Conservation (phyloP, 2,888 invertebrate genomes). For the Oligia fasciuncula region DNA sequence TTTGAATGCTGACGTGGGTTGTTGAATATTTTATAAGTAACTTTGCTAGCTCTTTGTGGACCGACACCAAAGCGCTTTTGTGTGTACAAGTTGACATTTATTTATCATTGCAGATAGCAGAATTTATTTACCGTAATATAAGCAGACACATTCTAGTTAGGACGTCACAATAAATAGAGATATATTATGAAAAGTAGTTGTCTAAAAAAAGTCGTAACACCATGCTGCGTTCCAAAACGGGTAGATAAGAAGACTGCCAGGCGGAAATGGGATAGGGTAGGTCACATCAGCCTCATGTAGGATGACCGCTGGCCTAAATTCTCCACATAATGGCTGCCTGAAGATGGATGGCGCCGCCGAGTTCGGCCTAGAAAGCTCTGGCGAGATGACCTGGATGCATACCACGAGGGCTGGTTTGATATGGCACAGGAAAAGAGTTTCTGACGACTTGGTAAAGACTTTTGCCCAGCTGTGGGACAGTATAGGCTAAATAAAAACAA, state of each 20-base stretch:
- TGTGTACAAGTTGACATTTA: slow-evolving; percentile 51
- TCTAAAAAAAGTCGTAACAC: not conserved
- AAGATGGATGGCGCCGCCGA: no score
- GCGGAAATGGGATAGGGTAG: not conserved
- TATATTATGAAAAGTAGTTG: not conserved
- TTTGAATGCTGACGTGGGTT: slow-evolving; percentile 59
- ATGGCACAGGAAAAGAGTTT: no score
- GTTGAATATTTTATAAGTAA: slow-evolving; percentile 63
- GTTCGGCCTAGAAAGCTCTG: no score
- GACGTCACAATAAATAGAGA: not conserved
- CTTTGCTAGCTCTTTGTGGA: slow-evolving; percentile 45
- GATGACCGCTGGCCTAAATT: not conserved
- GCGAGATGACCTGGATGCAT: no score
- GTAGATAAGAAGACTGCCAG: not conserved
- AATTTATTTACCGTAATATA: slow-evolving; percentile 33
- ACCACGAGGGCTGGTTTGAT: no score
- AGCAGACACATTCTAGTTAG: not conserved
- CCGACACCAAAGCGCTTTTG: slow-evolving; percentile 55
- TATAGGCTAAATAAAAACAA: no score
- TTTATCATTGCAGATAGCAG: slow-evolving; percentile 43
- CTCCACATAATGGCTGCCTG: no score
- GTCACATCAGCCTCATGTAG: not conserved
- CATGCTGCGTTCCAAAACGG: not conserved
- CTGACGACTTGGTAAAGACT: no score
- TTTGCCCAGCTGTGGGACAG: no score